These are phyloP conservation scores for Oplegnathus fasciatus DNA, from an alignment of 2,113 vertebrate species.

Conservation along the genomic window DNA sequence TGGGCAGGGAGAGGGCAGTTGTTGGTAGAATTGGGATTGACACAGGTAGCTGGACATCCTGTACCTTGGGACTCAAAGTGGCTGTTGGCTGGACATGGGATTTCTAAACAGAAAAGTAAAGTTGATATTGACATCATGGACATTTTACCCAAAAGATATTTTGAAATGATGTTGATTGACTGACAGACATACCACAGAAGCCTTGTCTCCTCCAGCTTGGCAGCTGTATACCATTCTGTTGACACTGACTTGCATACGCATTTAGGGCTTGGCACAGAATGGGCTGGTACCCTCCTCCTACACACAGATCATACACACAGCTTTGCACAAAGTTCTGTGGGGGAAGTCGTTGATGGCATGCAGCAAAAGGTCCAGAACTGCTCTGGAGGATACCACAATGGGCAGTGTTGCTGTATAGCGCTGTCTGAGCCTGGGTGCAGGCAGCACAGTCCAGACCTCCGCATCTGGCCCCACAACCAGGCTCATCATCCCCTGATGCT, in stretches of 20 bases:
- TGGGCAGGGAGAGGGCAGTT: slow-evolving; percentile 66
- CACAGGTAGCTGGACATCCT: slow-evolving; percentile 77
- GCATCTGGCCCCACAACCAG: slow-evolving; percentile 33
- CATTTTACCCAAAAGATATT: fast-evolving
- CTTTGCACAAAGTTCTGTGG: slow-evolving; percentile 60
- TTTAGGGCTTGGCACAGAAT: slow-evolving; percentile 76
- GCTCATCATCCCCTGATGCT: slow-evolving; percentile 35
- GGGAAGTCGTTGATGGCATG: slow-evolving; percentile 51
- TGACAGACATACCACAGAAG: slow-evolving; percentile 74
- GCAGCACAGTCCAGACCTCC: slow-evolving; percentile 59
- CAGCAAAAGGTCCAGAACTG: slow-evolving; percentile 70
- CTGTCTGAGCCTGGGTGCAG: slow-evolving; percentile 43
- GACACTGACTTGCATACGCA: slow-evolving; percentile 74
- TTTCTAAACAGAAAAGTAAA: slow-evolving; percentile 50
- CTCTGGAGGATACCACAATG: slow-evolving; percentile 72
- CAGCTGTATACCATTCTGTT: slow-evolving; percentile 55
- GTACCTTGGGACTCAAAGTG: slow-evolving; percentile 77
- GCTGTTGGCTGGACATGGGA: slow-evolving; percentile 76
- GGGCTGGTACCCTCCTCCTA: slow-evolving; percentile 63
- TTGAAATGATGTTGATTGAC: neutral
- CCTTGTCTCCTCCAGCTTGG: slow-evolving; percentile 68
- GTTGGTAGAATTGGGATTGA: slow-evolving; percentile 54
- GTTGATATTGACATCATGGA: fast-evolving
- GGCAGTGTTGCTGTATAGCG: slow-evolving; percentile 36
- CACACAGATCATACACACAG: slow-evolving; percentile 77